Evolutionary conservation across 2,888 invertebrate species (phyloP).

Genomic region (Melinopterus prodromus): DNA sequence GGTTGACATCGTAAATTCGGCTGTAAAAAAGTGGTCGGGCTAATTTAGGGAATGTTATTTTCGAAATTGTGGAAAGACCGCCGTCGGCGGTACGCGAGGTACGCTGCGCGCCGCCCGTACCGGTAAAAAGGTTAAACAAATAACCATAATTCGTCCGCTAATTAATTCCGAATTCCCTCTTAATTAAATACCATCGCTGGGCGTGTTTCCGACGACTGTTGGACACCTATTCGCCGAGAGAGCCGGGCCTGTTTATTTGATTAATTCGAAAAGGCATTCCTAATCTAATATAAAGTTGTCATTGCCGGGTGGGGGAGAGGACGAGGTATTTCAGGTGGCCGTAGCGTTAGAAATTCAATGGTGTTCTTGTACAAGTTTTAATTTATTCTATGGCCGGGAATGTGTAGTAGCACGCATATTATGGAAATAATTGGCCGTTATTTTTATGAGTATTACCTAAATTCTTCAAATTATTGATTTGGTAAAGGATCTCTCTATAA

Average conservation of each 20-base stretch:
- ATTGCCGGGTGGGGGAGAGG: neutral
- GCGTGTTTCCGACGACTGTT: constrained; percentile 4
- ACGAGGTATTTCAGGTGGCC: neutral
- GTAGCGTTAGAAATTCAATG: neutral
- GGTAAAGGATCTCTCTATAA: neutral
- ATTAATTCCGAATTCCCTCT: constrained; percentile 26
- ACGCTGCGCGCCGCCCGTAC: neutral
- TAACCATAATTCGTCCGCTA: constrained; percentile 26
- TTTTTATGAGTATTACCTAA: neutral
- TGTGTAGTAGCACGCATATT: neutral
- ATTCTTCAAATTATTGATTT: neutral
- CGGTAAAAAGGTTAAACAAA: constrained; percentile 25
- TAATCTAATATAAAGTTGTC: constrained; percentile 4
- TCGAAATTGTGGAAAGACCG: constrained; percentile 4
- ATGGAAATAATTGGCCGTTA: neutral
- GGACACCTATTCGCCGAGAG: neutral
- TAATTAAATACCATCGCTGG: constrained; percentile 10
- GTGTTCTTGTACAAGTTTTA: neutral
- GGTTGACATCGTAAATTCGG: constrained; percentile 32
- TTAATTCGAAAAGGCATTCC: neutral
- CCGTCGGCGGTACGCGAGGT: neutral
- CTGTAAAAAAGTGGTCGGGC: constrained; percentile 17
- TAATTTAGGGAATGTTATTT: constrained; percentile 30
- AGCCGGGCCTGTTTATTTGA: neutral
- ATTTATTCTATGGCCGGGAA: neutral